Conservation (phyloP, 1,140 invertebrate species). For the Lepidotrigona ventralis region DNA sequence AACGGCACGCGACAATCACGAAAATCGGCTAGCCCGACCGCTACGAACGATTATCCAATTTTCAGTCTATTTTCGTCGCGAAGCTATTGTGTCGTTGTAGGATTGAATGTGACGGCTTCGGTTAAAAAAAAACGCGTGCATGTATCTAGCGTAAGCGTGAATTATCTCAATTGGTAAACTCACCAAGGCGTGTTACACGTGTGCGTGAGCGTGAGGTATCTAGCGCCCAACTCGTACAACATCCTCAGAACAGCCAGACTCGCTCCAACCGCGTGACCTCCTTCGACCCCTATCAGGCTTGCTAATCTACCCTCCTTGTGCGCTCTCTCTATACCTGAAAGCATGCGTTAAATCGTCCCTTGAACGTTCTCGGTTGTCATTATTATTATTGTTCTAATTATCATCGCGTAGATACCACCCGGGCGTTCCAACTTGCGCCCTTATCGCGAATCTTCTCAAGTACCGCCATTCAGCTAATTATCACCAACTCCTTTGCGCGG, state of each 20-base stretch:
- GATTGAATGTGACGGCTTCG: no score
- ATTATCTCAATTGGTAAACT: constrained; percentile 68
- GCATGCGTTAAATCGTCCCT: constrained; percentile 47
- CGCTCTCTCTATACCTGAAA: constrained; percentile 84
- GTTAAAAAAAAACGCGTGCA: no score
- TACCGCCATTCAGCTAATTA: not conserved
- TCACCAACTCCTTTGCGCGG: not conserved
- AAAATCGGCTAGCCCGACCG: not conserved
- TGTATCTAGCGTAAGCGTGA: not conserved
- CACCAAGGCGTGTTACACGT: constrained; percentile 93
- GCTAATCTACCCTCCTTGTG: constrained; percentile 84
- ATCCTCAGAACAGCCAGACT: constrained; percentile 89
- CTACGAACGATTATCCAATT: not conserved
- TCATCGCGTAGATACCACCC: not conserved
- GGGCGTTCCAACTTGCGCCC: not conserved
- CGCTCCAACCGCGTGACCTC: constrained; percentile 91
- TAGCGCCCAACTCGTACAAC: constrained; percentile 90
- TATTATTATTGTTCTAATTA: constrained; percentile 41
- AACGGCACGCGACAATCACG: not conserved
- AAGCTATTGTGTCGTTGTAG: not conserved
- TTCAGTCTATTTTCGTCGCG: not conserved
- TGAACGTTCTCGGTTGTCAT: not conserved
- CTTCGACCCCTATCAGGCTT: constrained; percentile 90
- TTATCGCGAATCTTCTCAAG: not conserved
- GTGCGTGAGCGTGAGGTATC: constrained; percentile 92